Conservation (phyloP, 2,888 invertebrate genomes). For the Drosophila paranaensis region DNA sequence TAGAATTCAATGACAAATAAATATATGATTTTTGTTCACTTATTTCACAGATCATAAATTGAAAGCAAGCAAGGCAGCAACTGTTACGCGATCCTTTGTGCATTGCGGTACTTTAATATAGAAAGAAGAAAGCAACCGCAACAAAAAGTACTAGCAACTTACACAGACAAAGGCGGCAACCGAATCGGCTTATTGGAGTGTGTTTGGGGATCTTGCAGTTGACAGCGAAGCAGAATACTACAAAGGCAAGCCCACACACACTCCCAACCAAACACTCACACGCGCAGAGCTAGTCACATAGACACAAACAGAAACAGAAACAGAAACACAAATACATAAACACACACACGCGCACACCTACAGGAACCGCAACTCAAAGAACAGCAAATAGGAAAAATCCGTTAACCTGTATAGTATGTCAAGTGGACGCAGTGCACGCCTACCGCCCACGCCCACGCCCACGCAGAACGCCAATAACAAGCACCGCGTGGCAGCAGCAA, state of each 20-base stretch:
- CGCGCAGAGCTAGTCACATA: background rate
- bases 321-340: slow-evolving; percentile 12
- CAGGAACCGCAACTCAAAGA: background rate
- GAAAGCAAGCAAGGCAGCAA: background rate
- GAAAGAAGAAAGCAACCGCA: background rate
- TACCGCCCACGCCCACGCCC: slow-evolving; percentile 84
- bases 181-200: slow-evolving; percentile 23
- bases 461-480: slow-evolving; percentile 74
- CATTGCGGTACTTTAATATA: background rate
- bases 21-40: no score
- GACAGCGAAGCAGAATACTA: slow-evolving; percentile 20
- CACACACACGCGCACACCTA: background rate
- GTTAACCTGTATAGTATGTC: slow-evolving; percentile 77
- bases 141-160: slow-evolving; percentile 10
- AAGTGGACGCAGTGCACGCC: slow-evolving; percentile 84
- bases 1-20: no score
- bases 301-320: slow-evolving; percentile 3
- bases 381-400: slow-evolving; percentile 28
- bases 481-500: slow-evolving; percentile 60
- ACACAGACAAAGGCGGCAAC: slow-evolving; percentile 13
- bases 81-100: background rate
- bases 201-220: slow-evolving; percentile 37
- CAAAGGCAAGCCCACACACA: slow-evolving; percentile 8
- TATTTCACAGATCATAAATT: background rate
- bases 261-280: slow-evolving; percentile 4